Conservation (phyloP, 1,140 invertebrate genomes). For the Habropoda laboriosa region DNA sequence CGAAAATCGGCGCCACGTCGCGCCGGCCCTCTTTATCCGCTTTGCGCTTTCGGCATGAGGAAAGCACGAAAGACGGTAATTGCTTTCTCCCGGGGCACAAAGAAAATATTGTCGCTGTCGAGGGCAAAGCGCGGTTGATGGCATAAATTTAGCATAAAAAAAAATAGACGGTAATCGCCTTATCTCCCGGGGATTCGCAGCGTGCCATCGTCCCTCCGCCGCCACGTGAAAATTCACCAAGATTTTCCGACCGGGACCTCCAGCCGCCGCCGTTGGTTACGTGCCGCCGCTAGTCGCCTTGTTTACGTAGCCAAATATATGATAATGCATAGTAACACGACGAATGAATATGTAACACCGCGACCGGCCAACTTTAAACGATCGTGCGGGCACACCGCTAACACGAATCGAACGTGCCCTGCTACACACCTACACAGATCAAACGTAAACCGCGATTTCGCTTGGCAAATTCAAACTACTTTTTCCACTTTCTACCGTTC, state of each 20-base stretch:
- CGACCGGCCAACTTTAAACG: slow-evolving; percentile 4
- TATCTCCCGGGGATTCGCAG: slow-evolving; percentile 45
- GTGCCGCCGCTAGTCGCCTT: background rate
- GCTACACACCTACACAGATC: too few relatives aligned
- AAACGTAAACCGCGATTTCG: background rate
- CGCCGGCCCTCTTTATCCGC: slow-evolving; percentile 55
- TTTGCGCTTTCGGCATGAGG: slow-evolving; percentile 43
- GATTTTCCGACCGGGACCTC: background rate
- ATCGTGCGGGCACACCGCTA: slow-evolving; percentile 1
- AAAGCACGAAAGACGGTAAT: slow-evolving; percentile 59
- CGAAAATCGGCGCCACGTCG: slow-evolving; percentile 57
- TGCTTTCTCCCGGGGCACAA: slow-evolving; percentile 55
- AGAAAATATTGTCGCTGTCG: slow-evolving; percentile 70
- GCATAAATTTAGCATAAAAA: slow-evolving; percentile 71
- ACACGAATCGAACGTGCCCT: background rate
- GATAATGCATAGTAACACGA: slow-evolving; percentile 31
- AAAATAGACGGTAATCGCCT: slow-evolving; percentile 69
- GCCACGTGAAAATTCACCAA: slow-evolving; percentile 1
- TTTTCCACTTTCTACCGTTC: background rate
- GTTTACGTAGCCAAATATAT: slow-evolving; percentile 45
- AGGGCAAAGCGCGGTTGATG: slow-evolving; percentile 56
- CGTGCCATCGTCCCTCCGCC: slow-evolving; percentile 6
- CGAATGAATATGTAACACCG: slow-evolving; percentile 33
- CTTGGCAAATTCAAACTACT: background rate
- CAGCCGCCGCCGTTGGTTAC: slow-evolving; percentile 3